phyloP scores from a whole-genome alignment of 2,113 vertebrate species.

The Paracanthobrama guichenoti region DNA sequence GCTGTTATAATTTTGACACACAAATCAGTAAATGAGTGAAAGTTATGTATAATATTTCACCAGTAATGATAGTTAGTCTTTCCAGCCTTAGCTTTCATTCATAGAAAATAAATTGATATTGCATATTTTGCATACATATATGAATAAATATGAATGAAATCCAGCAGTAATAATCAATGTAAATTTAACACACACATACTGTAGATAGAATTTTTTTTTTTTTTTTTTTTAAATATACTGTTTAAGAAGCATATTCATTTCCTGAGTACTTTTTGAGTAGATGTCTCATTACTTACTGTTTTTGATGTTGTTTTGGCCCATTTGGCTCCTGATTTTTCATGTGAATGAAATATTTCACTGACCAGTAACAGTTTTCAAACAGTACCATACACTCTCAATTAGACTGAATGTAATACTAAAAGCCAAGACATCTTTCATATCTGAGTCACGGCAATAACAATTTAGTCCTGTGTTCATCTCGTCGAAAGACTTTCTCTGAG shows the following conservation, averaged over 20 bases:
- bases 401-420: neutral
- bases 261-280: neutral
- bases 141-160: no score
- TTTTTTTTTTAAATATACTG: neutral
- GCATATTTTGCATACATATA: neutral
- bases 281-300: neutral
- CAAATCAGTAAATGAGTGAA: neutral
- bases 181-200: neutral
- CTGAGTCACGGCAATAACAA: neutral
- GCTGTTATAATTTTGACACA: neutral
- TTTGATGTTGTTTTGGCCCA: neutral
- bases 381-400: neutral
- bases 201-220: neutral
- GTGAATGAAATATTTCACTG: neutral
- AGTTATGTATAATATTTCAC: neutral
- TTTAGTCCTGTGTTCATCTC: constrained; percentile 1
- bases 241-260: neutral
- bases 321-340: neutral
- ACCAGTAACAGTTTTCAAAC: constrained; percentile 2
- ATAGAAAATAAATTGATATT: neutral
- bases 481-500: constrained; percentile 20
- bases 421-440: neutral
- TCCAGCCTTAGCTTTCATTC: no score
- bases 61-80: neutral
- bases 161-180: no score